A percentile compares a stretch with the other conserved stretches of the same genome.
phyloP scores from a whole-genome alignment of 2,797 vertebrate species.

The Myotis daubentonii region DNA sequence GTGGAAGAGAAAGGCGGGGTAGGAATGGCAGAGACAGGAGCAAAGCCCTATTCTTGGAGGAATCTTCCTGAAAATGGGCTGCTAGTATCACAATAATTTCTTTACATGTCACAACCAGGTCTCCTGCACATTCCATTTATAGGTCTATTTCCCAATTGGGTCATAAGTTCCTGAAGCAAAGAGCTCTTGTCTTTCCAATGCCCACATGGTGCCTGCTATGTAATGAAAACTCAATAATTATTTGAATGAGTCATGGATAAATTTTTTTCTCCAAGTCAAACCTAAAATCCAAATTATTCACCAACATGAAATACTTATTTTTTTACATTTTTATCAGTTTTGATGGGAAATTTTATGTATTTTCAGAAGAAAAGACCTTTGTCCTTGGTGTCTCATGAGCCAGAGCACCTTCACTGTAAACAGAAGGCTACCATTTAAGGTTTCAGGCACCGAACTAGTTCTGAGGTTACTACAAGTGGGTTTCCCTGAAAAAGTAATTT shows the following conservation, averaged over 20 bases:
- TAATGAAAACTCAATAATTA: neutral
- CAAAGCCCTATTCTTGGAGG: no score
- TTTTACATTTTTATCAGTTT: neutral
- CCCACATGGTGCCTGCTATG: neutral
- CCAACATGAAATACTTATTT: neutral
- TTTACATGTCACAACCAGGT: neutral
- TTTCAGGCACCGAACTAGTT: neutral
- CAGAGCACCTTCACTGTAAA: neutral
- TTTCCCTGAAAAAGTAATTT: neutral
- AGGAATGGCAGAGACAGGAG: no score
- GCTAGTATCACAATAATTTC: neutral
- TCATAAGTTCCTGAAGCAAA: conserved; percentile 3
- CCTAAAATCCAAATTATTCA: conserved; percentile 43
- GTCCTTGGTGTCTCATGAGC: neutral
- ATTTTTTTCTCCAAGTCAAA: conserved; percentile 29
- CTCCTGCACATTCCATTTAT: neutral
- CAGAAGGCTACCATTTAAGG: neutral
- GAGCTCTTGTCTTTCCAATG: neutral
- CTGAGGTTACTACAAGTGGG: neutral
- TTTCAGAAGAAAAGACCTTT: neutral
- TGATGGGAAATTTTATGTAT: neutral
- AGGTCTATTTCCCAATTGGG: neutral
- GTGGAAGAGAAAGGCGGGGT: no score
- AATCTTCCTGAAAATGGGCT: no score
- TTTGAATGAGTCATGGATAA: neutral